These are phyloP conservation scores for Neoseiulus cucumeris DNA, from an alignment of 1,140 invertebrate genomes.

Conservation along the genomic window DNA sequence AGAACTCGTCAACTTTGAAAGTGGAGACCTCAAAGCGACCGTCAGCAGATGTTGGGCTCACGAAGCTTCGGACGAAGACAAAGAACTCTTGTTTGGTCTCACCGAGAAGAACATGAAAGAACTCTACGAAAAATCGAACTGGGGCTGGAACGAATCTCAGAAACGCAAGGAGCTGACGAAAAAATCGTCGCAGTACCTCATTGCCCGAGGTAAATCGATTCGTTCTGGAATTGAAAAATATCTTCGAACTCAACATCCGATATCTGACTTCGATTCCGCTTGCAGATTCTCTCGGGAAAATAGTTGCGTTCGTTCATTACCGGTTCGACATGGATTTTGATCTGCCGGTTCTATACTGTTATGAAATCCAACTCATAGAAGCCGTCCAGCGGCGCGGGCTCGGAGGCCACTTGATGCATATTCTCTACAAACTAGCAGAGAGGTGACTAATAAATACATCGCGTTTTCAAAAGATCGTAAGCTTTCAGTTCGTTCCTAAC, in stretches of 20 bases:
- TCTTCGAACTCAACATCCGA: too few species aligned
- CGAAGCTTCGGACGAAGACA: not conserved
- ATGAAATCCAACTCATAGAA: constrained; percentile 20
- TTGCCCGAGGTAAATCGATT: constrained; percentile 15
- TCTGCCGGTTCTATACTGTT: constrained; percentile 19
- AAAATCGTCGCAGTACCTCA: constrained; percentile 19
- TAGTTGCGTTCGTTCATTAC: constrained; percentile 21
- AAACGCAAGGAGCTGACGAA: constrained; percentile 20
- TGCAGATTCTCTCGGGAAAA: not conserved
- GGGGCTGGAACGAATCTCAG: constrained; percentile 21
- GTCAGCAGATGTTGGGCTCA: not conserved
- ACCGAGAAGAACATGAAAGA: constrained; percentile 21
- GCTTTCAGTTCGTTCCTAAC: not conserved
- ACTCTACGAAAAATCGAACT: constrained; percentile 20
- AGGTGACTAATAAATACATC: not conserved
- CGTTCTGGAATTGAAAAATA: too few species aligned
- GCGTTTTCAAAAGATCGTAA: not conserved
- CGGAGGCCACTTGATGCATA: constrained; percentile 18
- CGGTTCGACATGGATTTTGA: constrained; percentile 21
- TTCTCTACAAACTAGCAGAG: constrained; percentile 15
- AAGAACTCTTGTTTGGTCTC: constrained; percentile 19
- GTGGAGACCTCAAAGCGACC: not conserved
- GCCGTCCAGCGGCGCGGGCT: constrained; percentile 18
- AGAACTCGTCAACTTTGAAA: not conserved
- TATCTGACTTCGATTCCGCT: too few species aligned